A percentile compares a stretch with the other conserved stretches of the same genome.
These are phyloP conservation scores for Troilus luridus DNA, from an alignment of 2,888 invertebrate species.

Conservation along the genomic window DNA sequence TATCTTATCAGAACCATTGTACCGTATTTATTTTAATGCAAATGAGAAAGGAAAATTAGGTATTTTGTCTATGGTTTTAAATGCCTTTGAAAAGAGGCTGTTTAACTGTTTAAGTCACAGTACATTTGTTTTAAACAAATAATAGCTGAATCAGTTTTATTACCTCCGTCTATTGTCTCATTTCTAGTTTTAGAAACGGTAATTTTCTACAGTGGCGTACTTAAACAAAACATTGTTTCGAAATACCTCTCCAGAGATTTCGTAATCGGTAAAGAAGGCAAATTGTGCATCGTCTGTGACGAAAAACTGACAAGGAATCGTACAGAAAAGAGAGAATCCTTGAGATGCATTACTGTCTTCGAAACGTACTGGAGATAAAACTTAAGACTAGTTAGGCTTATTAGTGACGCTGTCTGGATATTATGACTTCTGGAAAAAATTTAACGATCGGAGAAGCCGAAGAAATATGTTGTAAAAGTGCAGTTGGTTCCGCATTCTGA, in stretches of 20 bases:
- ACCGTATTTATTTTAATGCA: neutral
- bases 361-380: neutral
- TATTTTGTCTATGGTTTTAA: neutral
- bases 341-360: neutral
- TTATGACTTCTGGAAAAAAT: neutral
- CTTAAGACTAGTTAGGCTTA: neutral
- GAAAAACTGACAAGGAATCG: neutral
- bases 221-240: neutral
- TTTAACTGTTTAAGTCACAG: neutral
- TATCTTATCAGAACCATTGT: neutral
- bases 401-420: neutral
- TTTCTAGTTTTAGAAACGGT: neutral
- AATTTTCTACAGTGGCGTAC: neutral
- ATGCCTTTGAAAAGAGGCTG: neutral
- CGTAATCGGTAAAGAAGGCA: neutral
- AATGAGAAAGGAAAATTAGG: neutral
- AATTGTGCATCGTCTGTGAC: neutral
- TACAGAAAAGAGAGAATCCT: neutral
- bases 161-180: neutral
- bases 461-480: neutral
- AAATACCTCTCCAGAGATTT: neutral
- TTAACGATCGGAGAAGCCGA: neutral
- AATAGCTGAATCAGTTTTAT: neutral
- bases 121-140: neutral
- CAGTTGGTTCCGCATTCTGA: neutral